Base-by-base conservation (phyloP, 2,888 invertebrate genomes). In the Drosophila putrida region DNA sequence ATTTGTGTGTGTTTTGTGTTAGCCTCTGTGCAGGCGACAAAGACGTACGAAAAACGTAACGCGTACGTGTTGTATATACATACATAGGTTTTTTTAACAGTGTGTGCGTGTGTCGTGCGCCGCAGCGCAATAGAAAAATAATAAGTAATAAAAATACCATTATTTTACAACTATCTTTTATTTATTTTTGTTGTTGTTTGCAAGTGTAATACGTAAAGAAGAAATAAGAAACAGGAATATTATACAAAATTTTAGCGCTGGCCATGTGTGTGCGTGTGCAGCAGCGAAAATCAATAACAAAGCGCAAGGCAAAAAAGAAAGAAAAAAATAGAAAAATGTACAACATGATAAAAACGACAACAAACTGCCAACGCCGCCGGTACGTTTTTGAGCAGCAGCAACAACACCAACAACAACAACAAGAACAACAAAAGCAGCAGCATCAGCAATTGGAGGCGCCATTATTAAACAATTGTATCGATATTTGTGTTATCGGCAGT, bases 221-320 rank as follows among this genome's bases (percentile, higher is more conserved):
- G 55, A 62, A 25, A 25, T 61, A 55, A 71, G 44, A 50, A 55
- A 58, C 57, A 11, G 13, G 41, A 66, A 43, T 20, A 55, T 55
- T 54, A 31, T 55, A 44, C 66, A 50, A 59, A 25, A 53, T 57
- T 38, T 6, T 1, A 20, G 33, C 15, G 33, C 15, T 53, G 27
- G 59, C 36, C 61, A 65, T 76, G 75, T 74, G 76, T 71, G 55
- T 64, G 64, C 65, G 65, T 65, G 54, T 55, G 31, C 31, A 58
- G 73, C 60, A 65, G 61, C 83, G 74, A 82, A 88, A 88, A 82
- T 82, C 82, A 82, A 82, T 82, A 82, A 70, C 77, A 85, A 82
- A 84, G 65, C 63, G 69, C 59, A 70, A 65, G 54, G 59, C 64
- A 60, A 44, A 54, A 60, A 60, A 9, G 64, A 44, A 54, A 60